Percentiles rank a stretch among this genome's conserved stretches.
Conservation (phyloP, 2,113 vertebrate genomes). For the Australoheros scitulus region DNA sequence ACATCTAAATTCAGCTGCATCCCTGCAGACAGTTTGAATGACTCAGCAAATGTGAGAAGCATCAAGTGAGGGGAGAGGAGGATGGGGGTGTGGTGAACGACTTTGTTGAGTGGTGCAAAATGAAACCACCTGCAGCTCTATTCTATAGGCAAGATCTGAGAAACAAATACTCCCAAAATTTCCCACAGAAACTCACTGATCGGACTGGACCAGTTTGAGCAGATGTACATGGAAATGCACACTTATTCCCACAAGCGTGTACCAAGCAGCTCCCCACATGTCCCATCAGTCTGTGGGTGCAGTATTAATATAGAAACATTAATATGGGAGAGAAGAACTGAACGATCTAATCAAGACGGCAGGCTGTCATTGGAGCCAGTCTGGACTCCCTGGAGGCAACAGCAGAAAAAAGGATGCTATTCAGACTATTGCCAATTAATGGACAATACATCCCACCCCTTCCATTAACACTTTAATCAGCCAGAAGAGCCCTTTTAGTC, state of each 20-base stretch:
- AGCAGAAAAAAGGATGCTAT: slow-evolving; percentile 37
- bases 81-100: neutral
- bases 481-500: slow-evolving; percentile 47
- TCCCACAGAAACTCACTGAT: neutral
- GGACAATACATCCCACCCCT: slow-evolving; percentile 44
- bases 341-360: slow-evolving; percentile 33
- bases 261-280: slow-evolving; percentile 6
- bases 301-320: slow-evolving; percentile 30
- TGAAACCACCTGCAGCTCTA: slow-evolving; percentile 10
- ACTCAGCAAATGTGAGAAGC: slow-evolving; percentile 1
- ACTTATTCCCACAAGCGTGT: neutral
- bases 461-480: slow-evolving; percentile 62
- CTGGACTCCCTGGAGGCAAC: slow-evolving; percentile 40
- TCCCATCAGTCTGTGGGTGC: slow-evolving; percentile 4
- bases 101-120: slow-evolving; percentile 5
- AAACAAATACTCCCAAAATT: neutral
- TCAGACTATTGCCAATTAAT: slow-evolving; percentile 59
- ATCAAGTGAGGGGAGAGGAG: neutral
- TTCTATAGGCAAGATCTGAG: neutral
- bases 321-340: slow-evolving; percentile 31
- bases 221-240: neutral
- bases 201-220: neutral
- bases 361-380: slow-evolving; percentile 31
- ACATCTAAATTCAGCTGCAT: neutral
- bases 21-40: slow-evolving; percentile 11